Conservation (phyloP, 1,140 invertebrate genomes). For the Planococcus citri region DNA sequence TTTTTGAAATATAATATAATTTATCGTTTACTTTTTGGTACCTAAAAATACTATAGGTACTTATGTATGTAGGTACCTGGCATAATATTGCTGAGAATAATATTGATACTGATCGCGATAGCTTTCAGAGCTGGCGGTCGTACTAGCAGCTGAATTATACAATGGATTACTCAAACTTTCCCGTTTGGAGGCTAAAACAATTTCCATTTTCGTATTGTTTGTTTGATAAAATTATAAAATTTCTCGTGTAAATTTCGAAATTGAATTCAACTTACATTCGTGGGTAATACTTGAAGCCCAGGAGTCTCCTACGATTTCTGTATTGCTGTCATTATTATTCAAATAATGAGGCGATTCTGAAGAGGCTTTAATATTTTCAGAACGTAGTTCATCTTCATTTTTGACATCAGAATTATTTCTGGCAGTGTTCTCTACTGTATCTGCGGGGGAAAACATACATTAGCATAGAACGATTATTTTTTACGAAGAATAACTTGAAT, state of each 20-base stretch:
- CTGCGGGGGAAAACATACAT: background rate
- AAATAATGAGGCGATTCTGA: background rate
- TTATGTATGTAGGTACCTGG: background rate
- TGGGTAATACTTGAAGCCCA: background rate
- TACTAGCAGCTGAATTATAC: background rate
- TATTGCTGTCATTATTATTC: background rate
- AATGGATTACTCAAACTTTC: constrained; percentile 10
- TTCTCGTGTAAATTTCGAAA: no score
- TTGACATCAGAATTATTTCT: background rate
- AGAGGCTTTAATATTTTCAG: background rate
- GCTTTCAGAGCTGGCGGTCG: background rate
- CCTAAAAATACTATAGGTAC: background rate
- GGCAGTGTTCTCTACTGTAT: background rate
- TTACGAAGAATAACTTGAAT: no score
- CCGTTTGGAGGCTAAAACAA: background rate
- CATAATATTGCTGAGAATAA: constrained; percentile 14
- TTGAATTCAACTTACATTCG: no score
- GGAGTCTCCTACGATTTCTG: background rate
- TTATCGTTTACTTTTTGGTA: background rate
- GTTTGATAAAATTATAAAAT: no score
- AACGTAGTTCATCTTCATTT: background rate
- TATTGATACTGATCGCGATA: constrained; percentile 10
- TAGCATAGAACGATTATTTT: no score
- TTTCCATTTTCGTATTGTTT: background rate
- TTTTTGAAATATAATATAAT: background rate